Base-by-base conservation (phyloP, 2,797 vertebrate genomes). In the Epinephelus malabaricus region DNA sequence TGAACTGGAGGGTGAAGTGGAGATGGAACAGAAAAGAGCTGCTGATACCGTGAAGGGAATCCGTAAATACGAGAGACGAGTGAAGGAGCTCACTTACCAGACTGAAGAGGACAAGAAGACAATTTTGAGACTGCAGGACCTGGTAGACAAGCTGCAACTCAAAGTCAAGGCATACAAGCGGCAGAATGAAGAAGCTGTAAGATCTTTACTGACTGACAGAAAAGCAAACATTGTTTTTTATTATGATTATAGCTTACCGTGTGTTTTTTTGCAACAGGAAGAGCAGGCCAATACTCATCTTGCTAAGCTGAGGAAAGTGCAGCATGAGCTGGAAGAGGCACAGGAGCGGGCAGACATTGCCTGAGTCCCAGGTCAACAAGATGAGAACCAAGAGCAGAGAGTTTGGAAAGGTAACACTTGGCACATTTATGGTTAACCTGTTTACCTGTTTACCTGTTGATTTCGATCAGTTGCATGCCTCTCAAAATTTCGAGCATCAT, bases 21-120 rank as follows among this genome's bases (percentile, higher is more conserved):
- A 97, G 15, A 82, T 79, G 60, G 96, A 97, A 75, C 95, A 93
- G 82, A 97, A 93, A 77, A 91, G 88, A 86, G 93, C 92, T 0
- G 51, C 91, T 0, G 96, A 97, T 30, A 85, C 93, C 2, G 30
- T 82, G 17, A 91, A 90, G 59, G 87, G 85, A 25, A 74, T 83
- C 53, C 84, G 76, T 49, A 91, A 89, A 70, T 89, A 89, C 0
- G 90, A 90, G 69, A 73, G 90, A 56, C 60, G 73, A 23, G 74
- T 84, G 23, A 89, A 84, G 69, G 90, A 91, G 80, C 88, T 90
- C 43, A 84, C 78, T 0, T 91, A 86, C 67, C 83, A 92, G 83
- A 90, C 88, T 18, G 97, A 97, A 55, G 97, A 97, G 91, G 97
- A 97, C 80, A 90, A 95, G 79, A 97, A 97, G 94, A 97, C 96